Conservation (phyloP, 2,113 vertebrate species). For the Gopherus flavomarginatus region DNA sequence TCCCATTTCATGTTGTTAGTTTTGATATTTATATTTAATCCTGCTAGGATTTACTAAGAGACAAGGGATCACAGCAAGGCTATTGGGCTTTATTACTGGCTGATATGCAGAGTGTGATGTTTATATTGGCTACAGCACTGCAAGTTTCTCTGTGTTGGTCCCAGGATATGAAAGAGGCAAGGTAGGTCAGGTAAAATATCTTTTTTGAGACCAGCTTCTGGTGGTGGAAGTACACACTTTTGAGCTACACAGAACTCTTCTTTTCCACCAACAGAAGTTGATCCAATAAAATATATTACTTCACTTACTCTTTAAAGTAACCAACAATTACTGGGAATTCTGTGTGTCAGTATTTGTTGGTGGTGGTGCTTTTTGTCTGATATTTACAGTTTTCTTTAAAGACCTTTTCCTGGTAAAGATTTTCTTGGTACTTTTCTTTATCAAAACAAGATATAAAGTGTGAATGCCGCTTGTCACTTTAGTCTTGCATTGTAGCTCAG, state of each 20-base stretch:
- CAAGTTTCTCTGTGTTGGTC: too few species aligned
- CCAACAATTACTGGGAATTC: neutral
- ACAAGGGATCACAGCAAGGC: neutral
- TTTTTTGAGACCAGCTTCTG: neutral
- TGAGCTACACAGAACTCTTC: neutral
- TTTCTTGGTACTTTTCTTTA: neutral
- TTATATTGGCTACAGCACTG: neutral
- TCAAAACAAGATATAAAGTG: constrained; percentile 45
- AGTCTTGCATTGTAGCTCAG: neutral
- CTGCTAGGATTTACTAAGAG: neutral
- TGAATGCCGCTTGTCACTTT: constrained; percentile 30
- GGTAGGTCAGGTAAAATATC: neutral
- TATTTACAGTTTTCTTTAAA: constrained; percentile 4
- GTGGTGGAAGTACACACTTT: neutral
- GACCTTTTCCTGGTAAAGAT: constrained; percentile 36
- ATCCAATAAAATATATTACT: neutral
- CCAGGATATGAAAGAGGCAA: neutral
- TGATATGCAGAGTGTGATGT: neutral
- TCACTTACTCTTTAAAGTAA: neutral
- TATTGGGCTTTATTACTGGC: neutral
- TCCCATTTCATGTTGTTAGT: fast-evolving
- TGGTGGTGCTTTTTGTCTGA: neutral
- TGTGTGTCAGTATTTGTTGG: fast-evolving
- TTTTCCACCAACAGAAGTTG: neutral
- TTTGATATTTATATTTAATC: neutral